Percentiles rank a stretch among this genome's conserved stretches.
Conservation (phyloP, 2,797 vertebrate genomes). For the Glossophaga mutica region DNA sequence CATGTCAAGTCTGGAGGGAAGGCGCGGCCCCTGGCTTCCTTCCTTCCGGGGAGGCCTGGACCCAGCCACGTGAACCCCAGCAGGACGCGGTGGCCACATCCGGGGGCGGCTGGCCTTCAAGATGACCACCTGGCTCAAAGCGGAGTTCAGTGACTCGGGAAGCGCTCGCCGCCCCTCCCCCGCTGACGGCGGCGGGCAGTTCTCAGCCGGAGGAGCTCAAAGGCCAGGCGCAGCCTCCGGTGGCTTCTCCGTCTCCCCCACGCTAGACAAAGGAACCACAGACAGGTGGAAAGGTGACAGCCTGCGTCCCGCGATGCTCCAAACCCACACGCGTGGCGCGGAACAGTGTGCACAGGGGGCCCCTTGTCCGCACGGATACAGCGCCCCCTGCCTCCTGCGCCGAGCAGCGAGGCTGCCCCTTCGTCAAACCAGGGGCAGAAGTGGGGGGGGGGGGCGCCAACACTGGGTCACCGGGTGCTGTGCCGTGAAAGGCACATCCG, state of each 20-base stretch:
- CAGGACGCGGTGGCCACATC: background rate
- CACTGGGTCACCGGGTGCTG: conserved; percentile 9
- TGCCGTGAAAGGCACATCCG: conserved; percentile 47
- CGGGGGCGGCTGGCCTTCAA: background rate
- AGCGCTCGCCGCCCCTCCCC: no score
- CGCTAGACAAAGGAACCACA: background rate
- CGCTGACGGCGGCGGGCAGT: background rate
- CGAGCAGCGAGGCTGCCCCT: background rate
- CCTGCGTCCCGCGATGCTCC: background rate
- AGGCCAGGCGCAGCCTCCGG: background rate
- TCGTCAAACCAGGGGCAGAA: background rate
- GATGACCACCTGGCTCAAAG: background rate
- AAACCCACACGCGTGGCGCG: rapidly evolving
- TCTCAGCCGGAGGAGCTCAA: background rate
- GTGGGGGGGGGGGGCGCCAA: conserved; percentile 43
- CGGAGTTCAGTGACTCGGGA: rapidly evolving
- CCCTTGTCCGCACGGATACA: no score
- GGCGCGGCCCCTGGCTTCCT: no score
- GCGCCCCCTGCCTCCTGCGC: background rate
- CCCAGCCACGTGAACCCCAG: no score
- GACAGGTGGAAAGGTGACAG: no score
- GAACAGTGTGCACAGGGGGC: no score
- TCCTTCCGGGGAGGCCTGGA: no score
- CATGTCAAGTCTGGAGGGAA: background rate
- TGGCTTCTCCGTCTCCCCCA: background rate